Percentiles rank a stretch among this genome's conserved stretches.
Evolutionary conservation across 2,888 invertebrate genomes (phyloP).

Genomic region (Tenthredo amoena): DNA sequence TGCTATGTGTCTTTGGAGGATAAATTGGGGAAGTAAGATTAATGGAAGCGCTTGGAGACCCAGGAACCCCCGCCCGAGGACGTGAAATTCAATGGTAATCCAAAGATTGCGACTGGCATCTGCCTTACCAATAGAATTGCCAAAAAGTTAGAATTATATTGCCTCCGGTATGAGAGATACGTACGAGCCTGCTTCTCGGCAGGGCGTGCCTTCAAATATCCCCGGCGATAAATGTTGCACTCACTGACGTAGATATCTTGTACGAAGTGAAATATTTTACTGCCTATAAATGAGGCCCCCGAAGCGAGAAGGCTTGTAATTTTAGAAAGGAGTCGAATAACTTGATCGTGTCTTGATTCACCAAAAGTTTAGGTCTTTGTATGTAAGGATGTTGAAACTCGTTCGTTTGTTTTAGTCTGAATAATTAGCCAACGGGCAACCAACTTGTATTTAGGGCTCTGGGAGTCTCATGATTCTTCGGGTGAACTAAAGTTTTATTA

Average conservation of each 20-base stretch:
- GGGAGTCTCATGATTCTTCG: constrained; percentile 3
- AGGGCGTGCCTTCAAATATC: constrained; percentile 32
- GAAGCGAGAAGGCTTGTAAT: not conserved
- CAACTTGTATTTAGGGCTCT: constrained; percentile 4
- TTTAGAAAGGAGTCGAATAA: not conserved
- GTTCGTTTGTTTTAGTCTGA: constrained; percentile 1
- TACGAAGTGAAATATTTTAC: not conserved
- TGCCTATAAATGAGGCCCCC: not conserved
- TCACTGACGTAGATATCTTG: not conserved
- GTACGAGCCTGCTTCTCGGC: not conserved
- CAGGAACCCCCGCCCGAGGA: constrained; percentile 43
- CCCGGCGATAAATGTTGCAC: not conserved
- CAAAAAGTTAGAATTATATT: constrained; percentile 59
- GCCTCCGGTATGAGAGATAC: not conserved
- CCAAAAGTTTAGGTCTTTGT: not conserved
- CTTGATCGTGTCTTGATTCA: not conserved
- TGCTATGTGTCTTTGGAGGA: constrained; percentile 68
- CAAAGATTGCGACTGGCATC: constrained; percentile 58
- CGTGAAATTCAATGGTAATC: constrained; percentile 62
- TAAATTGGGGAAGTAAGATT: constrained; percentile 67
- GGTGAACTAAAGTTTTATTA: constrained; percentile 23
- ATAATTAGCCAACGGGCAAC: constrained; percentile 25
- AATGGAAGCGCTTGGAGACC: constrained; percentile 61
- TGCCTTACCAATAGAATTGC: constrained; percentile 56
- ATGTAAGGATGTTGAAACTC: constrained; percentile 11